Percentiles rank a stretch among this genome's conserved stretches.
phyloP scores from a whole-genome alignment of 2,888 invertebrate genomes.

The Drosophila meridiana region DNA sequence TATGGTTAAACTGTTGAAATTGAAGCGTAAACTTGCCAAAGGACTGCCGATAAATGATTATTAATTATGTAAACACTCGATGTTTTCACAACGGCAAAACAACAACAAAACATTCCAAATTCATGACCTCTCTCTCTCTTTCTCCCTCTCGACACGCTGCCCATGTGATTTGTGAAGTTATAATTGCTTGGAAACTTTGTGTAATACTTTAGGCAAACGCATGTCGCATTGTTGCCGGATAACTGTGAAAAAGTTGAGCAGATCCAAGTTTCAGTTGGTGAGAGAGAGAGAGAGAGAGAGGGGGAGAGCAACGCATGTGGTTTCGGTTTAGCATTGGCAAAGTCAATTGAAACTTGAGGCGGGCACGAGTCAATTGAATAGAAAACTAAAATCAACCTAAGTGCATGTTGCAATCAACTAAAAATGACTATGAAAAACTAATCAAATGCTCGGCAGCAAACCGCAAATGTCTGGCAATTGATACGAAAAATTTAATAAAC shows the following conservation, averaged over 20 bases:
- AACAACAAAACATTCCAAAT: slow-evolving; percentile 12
- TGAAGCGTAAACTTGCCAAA: slow-evolving; percentile 14
- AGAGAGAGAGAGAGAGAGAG: slow-evolving; percentile 10
- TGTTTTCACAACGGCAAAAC: slow-evolving; percentile 5
- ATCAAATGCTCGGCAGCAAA: slow-evolving; percentile 43
- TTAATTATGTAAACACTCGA: slow-evolving; percentile 16
- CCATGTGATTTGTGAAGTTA: slow-evolving; percentile 56
- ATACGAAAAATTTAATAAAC: slow-evolving; percentile 50
- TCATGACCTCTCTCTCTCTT: not conserved
- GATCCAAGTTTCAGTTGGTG: slow-evolving; percentile 67
- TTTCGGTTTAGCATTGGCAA: slow-evolving; percentile 30
- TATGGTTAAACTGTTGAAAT: slow-evolving; percentile 16
- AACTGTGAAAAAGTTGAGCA: slow-evolving; percentile 52
- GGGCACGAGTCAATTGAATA: slow-evolving; percentile 63
- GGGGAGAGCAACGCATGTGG: not conserved
- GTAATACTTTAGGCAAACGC: slow-evolving; percentile 62
- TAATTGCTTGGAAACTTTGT: slow-evolving; percentile 71
- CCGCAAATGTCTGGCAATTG: slow-evolving; percentile 36
- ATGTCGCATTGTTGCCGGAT: slow-evolving; percentile 44
- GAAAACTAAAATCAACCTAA: slow-evolving; percentile 49
- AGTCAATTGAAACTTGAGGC: slow-evolving; percentile 33
- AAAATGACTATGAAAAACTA: slow-evolving; percentile 33
- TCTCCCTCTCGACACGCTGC: not conserved
- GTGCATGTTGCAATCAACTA: slow-evolving; percentile 37
- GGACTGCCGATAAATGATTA: slow-evolving; percentile 20